phyloP scores from a whole-genome alignment of 1,140 invertebrate genomes.

The Phocides pigmalion region DNA sequence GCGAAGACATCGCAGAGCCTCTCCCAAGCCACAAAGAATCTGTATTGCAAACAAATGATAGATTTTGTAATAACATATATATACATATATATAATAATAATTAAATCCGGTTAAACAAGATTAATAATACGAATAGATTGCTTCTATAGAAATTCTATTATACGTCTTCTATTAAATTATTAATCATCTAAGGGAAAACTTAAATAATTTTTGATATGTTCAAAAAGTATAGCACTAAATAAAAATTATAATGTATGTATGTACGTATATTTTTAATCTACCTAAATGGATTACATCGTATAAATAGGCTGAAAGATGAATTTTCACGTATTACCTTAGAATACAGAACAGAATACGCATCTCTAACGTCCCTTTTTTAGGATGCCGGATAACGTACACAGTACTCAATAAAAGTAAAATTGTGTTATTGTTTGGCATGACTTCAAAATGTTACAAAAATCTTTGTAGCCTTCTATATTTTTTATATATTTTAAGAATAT shows the following conservation, averaged over 20 bases:
- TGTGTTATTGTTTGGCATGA: too few relatives aligned
- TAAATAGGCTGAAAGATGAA: slow-evolving; percentile 1
- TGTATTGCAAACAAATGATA: slow-evolving; percentile 25
- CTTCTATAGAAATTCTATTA: slow-evolving; percentile 21
- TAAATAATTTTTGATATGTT: slow-evolving; percentile 33
- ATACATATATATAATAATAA: slow-evolving; percentile 7
- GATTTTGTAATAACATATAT: slow-evolving; percentile 40
- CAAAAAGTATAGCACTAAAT: slow-evolving; percentile 40
- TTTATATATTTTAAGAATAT: background rate
- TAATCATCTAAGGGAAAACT: slow-evolving; percentile 10
- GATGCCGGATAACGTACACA: background rate
- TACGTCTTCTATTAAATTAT: slow-evolving; percentile 15
- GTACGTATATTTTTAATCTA: slow-evolving; percentile 22
- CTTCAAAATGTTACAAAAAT: too few relatives aligned
- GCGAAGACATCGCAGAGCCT: slow-evolving; percentile 16
- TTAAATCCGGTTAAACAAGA: slow-evolving; percentile 9
- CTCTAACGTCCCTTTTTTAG: background rate
- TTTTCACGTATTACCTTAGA: background rate
- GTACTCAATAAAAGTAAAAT: background rate
- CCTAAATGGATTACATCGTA: slow-evolving; percentile 28
- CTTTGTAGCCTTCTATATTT: background rate
- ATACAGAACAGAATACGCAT: background rate
- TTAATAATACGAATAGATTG: slow-evolving; percentile 19
- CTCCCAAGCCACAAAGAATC: slow-evolving; percentile 2
- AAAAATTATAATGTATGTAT: slow-evolving; percentile 27